Base-by-base conservation (phyloP, 2,113 vertebrate species). In the Tyrannus savana region DNA sequence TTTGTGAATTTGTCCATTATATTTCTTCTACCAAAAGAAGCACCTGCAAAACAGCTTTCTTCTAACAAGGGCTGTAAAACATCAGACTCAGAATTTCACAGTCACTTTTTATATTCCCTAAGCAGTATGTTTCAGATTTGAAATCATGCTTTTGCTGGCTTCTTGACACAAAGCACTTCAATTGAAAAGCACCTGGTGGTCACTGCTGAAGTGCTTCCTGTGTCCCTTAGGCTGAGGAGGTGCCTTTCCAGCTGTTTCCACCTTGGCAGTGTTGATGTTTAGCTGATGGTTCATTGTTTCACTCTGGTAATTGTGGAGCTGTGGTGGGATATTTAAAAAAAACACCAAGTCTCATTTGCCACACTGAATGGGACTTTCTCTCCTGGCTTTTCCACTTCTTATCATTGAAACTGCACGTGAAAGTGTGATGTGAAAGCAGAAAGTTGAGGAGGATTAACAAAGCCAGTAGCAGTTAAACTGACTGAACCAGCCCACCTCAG, bases 291-390 rank as follows among this genome's bases (percentile, higher is more conserved):
- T 79, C 2, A 0, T 49, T 1, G 0, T 39, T 76, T 69, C 25
- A 8, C 5, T 18, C 53, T 19, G 42, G 33, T 49, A 8, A 5
- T 18, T 1, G 42, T 31, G 44, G 30, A 6, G 5, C 22, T 55
- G 0, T 12, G 37, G 12, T 42, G 71, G 60, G 27, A 28, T 25
- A 12, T 15, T 10, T n/a, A 2, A 46, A 30, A 56, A 4, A 42
- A 30, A 60, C 58, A 31, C 18, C 19, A 24, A 24, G 15, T 53
- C n/a, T 25, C 6, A 0, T 3, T 49, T n/a, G 28, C 37, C 10
- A 0, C 0, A 0, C 24, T 2, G 3, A 30, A 24, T 0, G 6
- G 37, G 42, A 27, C 8, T 12, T 85, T n/a, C 22, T 37, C 37
- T 60, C 16, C 4, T 44, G 63, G 5, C 18, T 69, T n/a, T 73